A percentile compares a stretch with the other conserved stretches of the same genome.
Evolutionary conservation across 2,113 vertebrate genomes (phyloP).

Genomic region (Brachyhypopomus occidentalis): DNA sequence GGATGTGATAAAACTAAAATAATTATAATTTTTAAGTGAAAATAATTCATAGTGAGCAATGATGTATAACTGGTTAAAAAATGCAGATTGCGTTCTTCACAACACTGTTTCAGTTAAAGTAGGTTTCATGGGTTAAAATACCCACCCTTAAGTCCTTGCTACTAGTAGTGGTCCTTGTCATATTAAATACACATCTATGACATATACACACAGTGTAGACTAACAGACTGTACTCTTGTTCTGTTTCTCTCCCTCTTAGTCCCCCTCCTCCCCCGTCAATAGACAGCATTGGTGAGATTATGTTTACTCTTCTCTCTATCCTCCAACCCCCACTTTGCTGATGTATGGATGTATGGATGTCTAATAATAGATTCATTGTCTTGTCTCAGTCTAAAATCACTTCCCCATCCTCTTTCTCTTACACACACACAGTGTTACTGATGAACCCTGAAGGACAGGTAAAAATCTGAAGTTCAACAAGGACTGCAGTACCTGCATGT

Average conservation of each 20-base stretch:
- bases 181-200: background rate
- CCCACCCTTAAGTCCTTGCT: too few species aligned
- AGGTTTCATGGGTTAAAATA: too few species aligned
- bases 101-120: too few species aligned
- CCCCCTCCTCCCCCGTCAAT: slow-evolving; percentile 45
- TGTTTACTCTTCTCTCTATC: background rate
- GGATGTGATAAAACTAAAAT: too few species aligned
- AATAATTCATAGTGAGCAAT: too few species aligned
- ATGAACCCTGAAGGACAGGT: slow-evolving; percentile 15
- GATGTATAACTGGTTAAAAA: too few species aligned
- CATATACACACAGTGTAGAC: background rate
- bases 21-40: too few species aligned
- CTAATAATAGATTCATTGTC: too few species aligned
- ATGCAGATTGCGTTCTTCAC: too few species aligned
- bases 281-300: slow-evolving; percentile 51
- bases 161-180: background rate
- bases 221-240: background rate
- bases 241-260: slow-evolving; percentile 57
- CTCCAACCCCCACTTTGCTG: background rate
- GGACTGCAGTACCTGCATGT: background rate
- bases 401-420: background rate
- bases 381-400: background rate
- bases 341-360: background rate
- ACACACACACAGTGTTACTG: background rate
- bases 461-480: background rate